Evolutionary conservation across 1,140 invertebrate species (phyloP).

Genomic region (Papilio helenus): DNA sequence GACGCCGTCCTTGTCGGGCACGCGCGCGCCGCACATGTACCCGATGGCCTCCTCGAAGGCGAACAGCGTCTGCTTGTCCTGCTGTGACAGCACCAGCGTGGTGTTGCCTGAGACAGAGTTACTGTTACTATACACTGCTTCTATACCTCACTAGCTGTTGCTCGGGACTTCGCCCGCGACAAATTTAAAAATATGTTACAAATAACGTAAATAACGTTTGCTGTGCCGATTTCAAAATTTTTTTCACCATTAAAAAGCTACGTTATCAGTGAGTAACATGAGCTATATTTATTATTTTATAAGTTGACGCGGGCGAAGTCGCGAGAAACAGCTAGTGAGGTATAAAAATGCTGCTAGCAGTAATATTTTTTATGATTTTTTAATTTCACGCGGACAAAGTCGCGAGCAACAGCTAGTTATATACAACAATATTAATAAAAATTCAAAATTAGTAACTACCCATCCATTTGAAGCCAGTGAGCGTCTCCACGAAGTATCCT

Average conservation of each 20-base stretch:
- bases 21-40: constrained; percentile 94
- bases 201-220: too few species aligned
- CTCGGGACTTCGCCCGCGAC: too few species aligned
- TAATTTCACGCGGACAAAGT: background rate
- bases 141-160: too few species aligned
- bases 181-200: too few species aligned
- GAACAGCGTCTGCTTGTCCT: constrained; percentile 92
- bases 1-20: constrained; percentile 98
- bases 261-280: too few species aligned
- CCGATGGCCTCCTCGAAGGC: constrained; percentile 98
- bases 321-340: constrained; percentile 7
- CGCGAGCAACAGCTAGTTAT: background rate
- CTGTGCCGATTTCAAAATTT: too few species aligned
- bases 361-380: background rate
- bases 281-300: background rate
- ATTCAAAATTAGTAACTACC: constrained; percentile 77
- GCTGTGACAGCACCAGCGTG: constrained; percentile 87
- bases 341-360: too few species aligned
- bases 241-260: too few species aligned
- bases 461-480: constrained; percentile 99
- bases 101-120: constrained; percentile 87
- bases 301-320: background rate
- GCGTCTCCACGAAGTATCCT: constrained; percentile 95
- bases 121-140: too few species aligned
- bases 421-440: background rate